These are phyloP conservation scores for Epinephelus cyanopodus DNA, from an alignment of 2,113 vertebrate genomes.

Conservation along the genomic window DNA sequence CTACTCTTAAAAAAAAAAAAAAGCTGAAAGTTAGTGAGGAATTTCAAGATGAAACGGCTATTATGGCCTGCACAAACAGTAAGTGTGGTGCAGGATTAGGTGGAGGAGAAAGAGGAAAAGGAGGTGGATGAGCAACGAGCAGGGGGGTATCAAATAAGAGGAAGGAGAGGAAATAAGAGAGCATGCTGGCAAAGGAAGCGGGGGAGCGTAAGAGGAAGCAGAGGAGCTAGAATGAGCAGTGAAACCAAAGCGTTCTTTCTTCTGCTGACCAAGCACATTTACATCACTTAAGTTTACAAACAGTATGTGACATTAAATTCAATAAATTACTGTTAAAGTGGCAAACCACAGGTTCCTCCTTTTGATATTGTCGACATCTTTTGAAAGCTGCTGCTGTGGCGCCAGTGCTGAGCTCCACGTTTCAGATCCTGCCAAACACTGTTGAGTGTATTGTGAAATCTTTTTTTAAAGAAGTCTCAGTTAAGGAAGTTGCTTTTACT, in stretches of 20 bases:
- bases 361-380: neutral
- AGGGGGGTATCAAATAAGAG: neutral
- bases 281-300: neutral
- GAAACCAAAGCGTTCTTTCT: slow-evolving; percentile 5
- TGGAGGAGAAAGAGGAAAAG: slow-evolving; percentile 25
- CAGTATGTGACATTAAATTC: neutral
- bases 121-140: neutral
- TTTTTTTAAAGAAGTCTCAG: neutral
- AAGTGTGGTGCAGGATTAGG: neutral
- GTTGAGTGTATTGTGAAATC: too few species aligned
- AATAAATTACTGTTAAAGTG: neutral
- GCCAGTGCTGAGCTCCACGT: neutral
- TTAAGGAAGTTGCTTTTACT: neutral
- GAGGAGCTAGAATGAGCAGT: slow-evolving; percentile 14
- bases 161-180: slow-evolving; percentile 47
- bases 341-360: neutral
- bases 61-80: neutral
- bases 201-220: slow-evolving; percentile 2
- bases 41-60: neutral
- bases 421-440: too few species aligned
- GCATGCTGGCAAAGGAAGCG: slow-evolving; percentile 33
- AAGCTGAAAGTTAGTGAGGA: neutral
- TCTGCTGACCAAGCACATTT: slow-evolving; percentile 44
- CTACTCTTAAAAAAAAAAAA: neutral
- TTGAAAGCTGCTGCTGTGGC: neutral